A percentile compares a stretch with the other conserved stretches of the same genome.
phyloP scores from a whole-genome alignment of 1,140 invertebrate species.

The Drosophila kohkoa region DNA sequence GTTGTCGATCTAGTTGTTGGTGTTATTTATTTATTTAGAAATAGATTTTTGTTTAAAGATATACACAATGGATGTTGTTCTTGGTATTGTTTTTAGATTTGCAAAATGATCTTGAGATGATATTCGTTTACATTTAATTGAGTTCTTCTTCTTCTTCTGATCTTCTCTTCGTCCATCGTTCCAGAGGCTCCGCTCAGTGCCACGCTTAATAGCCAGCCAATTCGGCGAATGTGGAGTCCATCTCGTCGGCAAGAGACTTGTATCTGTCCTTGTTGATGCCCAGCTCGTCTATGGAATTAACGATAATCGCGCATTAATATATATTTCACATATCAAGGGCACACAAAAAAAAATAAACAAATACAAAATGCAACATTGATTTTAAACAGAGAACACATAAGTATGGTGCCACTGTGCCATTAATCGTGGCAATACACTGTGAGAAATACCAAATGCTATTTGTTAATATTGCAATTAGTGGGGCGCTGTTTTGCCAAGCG shows the following conservation, averaged over 20 bases:
- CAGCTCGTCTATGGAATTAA: constrained; percentile 93
- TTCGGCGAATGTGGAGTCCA: constrained; percentile 99
- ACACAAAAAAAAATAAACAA: background rate
- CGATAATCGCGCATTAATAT: constrained; percentile 32
- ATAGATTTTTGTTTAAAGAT: constrained; percentile 71
- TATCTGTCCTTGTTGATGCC: constrained; percentile 99
- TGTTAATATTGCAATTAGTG: constrained; percentile 36
- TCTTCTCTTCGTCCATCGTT: constrained; percentile 26
- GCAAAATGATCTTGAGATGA: constrained; percentile 70
- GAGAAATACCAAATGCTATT: constrained; percentile 28
- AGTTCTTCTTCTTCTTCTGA: constrained; percentile 43
- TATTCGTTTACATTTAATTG: constrained; percentile 74
- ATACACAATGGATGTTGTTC: constrained; percentile 80
- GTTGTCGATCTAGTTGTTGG: constrained; percentile 72
- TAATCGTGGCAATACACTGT: constrained; percentile 44
- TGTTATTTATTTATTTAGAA: constrained; percentile 83
- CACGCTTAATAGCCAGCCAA: constrained; percentile 92
- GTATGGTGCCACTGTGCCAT: constrained; percentile 36
- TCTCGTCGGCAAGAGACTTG: constrained; percentile 97
- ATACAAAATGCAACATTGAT: constrained; percentile 57
- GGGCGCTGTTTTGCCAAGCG: constrained; percentile 67
- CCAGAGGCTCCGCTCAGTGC: constrained; percentile 14
- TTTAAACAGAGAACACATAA: constrained; percentile 48
- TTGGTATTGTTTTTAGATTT: constrained; percentile 68
- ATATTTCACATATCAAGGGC: background rate